Conservation (phyloP, 2,113 vertebrate genomes). For the Cyanistes caeruleus region DNA sequence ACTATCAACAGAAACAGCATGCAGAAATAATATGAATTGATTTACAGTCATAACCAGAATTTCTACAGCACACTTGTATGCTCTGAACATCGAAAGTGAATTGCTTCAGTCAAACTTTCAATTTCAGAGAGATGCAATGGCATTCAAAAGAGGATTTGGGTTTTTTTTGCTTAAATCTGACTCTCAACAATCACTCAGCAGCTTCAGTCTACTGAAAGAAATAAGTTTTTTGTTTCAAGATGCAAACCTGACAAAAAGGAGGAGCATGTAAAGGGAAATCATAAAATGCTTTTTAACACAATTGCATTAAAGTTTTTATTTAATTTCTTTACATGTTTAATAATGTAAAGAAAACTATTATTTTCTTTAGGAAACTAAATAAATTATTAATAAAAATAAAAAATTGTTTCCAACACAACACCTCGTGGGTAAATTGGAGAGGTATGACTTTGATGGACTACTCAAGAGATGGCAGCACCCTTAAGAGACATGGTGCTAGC, state of each 20-base stretch:
- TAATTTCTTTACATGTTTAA: neutral
- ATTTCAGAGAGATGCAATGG: neutral
- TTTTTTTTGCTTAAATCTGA: neutral
- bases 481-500: accelerated
- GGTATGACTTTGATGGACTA: neutral
- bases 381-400: neutral
- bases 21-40: neutral
- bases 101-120: neutral
- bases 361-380: neutral
- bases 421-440: neutral
- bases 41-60: neutral
- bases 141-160: neutral
- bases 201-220: neutral
- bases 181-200: neutral
- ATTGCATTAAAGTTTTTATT: neutral
- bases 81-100: neutral
- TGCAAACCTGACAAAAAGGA: neutral
- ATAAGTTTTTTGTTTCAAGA: neutral
- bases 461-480: neutral
- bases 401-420: neutral
- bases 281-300: neutral
- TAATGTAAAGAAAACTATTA: neutral
- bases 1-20: neutral
- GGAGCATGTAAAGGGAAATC: neutral
- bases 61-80: neutral